phyloP scores from a whole-genome alignment of 2,888 invertebrate species.

The Nebria brevicollis region DNA sequence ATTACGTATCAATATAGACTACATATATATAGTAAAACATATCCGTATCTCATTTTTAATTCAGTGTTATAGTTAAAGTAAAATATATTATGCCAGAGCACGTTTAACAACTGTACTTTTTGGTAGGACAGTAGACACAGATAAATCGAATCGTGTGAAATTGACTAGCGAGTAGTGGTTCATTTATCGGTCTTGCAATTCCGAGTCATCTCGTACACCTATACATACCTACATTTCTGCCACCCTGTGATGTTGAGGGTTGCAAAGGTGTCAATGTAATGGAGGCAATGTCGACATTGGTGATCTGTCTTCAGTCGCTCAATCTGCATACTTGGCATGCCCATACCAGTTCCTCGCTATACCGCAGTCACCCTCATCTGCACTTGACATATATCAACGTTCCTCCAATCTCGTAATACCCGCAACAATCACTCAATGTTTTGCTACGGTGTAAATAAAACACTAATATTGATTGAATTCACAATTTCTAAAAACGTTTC shows the following conservation, averaged over 20 bases:
- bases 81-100: too few relatives aligned
- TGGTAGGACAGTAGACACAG: constrained; percentile 5
- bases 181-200: neutral
- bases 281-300: constrained; percentile 16
- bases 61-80: too few relatives aligned
- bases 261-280: constrained; percentile 13
- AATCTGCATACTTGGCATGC: constrained; percentile 20
- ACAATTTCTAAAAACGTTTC: neutral
- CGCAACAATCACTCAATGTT: constrained; percentile 13
- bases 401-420: constrained; percentile 1
- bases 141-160: neutral
- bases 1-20: too few relatives aligned
- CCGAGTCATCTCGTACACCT: neutral
- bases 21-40: too few relatives aligned
- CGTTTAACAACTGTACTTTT: neutral
- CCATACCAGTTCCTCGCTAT: neutral
- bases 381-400: neutral
- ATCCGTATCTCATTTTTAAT: too few relatives aligned
- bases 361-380: neutral
- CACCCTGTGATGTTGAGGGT: neutral
- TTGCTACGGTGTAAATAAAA: neutral
- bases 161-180: constrained; percentile 7
- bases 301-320: constrained; percentile 23
- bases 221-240: neutral
- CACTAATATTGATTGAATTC: constrained; percentile 5